Percentiles rank a stretch among this genome's conserved stretches.
Evolutionary conservation across 2,797 vertebrate genomes (phyloP).

Genomic region (Morus bassanus): DNA sequence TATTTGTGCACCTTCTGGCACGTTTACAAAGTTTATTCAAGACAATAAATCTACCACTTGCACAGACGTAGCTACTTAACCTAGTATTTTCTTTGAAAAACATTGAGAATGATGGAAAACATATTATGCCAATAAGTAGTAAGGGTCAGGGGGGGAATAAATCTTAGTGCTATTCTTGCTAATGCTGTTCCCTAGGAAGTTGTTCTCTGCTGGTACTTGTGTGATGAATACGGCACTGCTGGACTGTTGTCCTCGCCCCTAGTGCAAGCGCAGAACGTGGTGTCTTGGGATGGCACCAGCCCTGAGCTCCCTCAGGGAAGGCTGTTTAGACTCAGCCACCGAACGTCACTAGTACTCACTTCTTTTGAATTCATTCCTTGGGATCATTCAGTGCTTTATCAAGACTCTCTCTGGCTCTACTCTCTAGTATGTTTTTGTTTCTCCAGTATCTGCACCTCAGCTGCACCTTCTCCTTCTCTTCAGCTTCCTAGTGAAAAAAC

Average conservation of each 20-base stretch:
- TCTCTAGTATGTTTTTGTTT: slow-evolving; percentile 54
- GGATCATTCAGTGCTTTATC: slow-evolving; percentile 47
- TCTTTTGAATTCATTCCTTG: slow-evolving; percentile 17
- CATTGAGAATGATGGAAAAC: neutral
- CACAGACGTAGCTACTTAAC: neutral
- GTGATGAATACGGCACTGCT: neutral
- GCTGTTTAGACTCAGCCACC: neutral
- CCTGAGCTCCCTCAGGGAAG: neutral
- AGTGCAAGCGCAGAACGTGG: neutral
- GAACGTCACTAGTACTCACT: neutral
- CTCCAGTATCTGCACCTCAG: slow-evolving; percentile 55
- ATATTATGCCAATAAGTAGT: neutral
- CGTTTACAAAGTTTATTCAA: neutral
- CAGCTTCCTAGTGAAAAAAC: slow-evolving; percentile 25
- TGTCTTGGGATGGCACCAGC: neutral
- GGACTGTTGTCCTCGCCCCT: neutral
- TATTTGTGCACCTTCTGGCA: neutral
- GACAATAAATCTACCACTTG: neutral
- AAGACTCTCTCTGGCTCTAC: slow-evolving; percentile 32
- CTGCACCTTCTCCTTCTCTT: slow-evolving; percentile 50
- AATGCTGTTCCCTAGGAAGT: neutral
- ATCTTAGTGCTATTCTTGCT: neutral
- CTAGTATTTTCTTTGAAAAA: neutral
- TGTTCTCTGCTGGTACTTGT: neutral
- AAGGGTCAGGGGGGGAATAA: neutral